These are phyloP conservation scores for Meteorus sp. DNA, from an alignment of 1,140 invertebrate species.

Conservation along the genomic window DNA sequence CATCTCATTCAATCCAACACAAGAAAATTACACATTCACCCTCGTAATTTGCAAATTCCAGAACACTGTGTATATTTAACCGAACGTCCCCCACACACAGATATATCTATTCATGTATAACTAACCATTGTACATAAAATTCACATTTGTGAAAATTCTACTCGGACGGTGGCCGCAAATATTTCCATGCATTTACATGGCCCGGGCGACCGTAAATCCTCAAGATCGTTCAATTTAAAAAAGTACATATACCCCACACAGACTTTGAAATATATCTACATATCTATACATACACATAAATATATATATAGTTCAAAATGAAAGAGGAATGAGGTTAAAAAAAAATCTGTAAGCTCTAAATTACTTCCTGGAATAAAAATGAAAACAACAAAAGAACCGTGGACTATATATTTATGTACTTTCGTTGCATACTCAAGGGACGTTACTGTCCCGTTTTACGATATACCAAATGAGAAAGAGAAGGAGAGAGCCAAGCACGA, in stretches of 20 bases:
- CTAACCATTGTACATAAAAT: conserved; percentile 9
- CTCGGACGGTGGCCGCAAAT: conserved; percentile 19
- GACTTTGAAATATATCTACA: background rate
- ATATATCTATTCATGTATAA: background rate
- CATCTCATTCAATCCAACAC: too few species aligned
- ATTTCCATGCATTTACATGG: conserved; percentile 28
- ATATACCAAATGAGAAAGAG: too few species aligned
- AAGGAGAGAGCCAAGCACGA: background rate
- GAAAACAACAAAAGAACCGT: conserved; percentile 19
- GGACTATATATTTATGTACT: conserved; percentile 34
- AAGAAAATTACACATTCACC: too few species aligned
- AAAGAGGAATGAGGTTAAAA: conserved; percentile 10
- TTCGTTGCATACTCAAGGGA: conserved; percentile 35
- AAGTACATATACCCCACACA: conserved; percentile 4
- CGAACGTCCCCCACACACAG: background rate
- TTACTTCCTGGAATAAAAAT: conserved; percentile 26
- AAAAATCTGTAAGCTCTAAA: conserved; percentile 29
- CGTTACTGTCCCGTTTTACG: conserved; percentile 31
- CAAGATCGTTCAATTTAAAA: conserved; percentile 30
- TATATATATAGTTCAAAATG: conserved; percentile 3
- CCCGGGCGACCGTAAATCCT: conserved; percentile 26
- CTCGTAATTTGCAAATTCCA: too few species aligned
- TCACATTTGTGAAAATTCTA: conserved; percentile 15
- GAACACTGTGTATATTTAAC: background rate
- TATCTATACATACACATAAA: background rate